phyloP scores from a whole-genome alignment of 1,140 invertebrate species.

The Phortica variegata region DNA sequence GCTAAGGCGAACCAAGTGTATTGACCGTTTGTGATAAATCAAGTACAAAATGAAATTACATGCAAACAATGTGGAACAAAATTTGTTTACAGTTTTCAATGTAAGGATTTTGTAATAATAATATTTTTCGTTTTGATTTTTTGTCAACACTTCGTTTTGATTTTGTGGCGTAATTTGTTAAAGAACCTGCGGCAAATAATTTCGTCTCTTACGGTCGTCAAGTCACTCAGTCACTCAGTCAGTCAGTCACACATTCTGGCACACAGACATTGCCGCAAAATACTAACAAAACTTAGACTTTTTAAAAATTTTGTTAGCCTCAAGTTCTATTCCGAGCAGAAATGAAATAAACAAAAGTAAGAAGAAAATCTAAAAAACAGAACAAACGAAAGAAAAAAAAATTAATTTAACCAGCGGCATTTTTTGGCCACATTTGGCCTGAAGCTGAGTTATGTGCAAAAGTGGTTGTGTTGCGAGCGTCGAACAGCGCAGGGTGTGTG shows the following conservation, averaged over 20 bases:
- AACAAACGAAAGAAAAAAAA: constrained; percentile 31
- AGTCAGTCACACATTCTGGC: too few species aligned
- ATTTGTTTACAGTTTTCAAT: too few species aligned
- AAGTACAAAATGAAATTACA: too few species aligned
- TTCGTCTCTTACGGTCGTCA: constrained; percentile 16
- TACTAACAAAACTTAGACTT: constrained; percentile 40
- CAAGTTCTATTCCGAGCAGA: constrained; percentile 34
- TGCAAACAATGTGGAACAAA: too few species aligned
- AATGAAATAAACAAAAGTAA: constrained; percentile 53
- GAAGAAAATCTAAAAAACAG: constrained; percentile 39
- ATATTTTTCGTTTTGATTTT: too few species aligned
- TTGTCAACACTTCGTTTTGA: too few species aligned
- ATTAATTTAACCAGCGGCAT: constrained; percentile 33
- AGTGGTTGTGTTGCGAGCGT: constrained; percentile 4
- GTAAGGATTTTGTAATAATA: too few species aligned
- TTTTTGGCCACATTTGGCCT: constrained; percentile 49
- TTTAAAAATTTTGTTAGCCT: constrained; percentile 52
- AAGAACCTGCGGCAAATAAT: constrained; percentile 41
- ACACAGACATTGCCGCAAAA: not conserved
- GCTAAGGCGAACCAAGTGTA: too few species aligned
- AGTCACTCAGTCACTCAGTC: too few species aligned
- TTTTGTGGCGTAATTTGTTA: too few species aligned
- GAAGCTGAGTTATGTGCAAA: constrained; percentile 43
- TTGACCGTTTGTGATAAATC: too few species aligned
- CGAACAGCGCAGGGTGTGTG: constrained; percentile 2